These are phyloP conservation scores for Torymus aiolomorphi DNA, from an alignment of 2,888 invertebrate genomes.

Conservation along the genomic window DNA sequence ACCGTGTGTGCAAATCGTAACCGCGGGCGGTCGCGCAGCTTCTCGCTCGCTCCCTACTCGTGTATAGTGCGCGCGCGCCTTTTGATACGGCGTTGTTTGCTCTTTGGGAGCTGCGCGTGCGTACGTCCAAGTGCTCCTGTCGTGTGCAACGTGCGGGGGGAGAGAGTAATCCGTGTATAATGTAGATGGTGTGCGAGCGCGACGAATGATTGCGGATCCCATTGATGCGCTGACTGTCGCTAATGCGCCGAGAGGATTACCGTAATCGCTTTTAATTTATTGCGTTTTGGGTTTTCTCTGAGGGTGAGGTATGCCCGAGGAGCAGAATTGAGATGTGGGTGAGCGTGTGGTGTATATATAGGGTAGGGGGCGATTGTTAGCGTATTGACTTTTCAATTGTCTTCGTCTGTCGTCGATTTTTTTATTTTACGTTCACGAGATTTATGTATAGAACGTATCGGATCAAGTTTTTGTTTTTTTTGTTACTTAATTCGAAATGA, in stretches of 20 bases:
- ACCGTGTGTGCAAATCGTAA: slow-evolving; percentile 56
- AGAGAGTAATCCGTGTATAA: slow-evolving; percentile 48
- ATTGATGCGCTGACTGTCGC: slow-evolving; percentile 25
- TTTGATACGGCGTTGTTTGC: slow-evolving; percentile 33
- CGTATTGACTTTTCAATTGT: too few relatives aligned
- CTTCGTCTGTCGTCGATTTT: too few relatives aligned
- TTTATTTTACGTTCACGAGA: too few relatives aligned
- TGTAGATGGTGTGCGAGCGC: not conserved
- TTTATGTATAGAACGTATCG: too few relatives aligned
- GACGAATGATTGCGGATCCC: slow-evolving; percentile 21
- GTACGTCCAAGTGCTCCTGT: not conserved
- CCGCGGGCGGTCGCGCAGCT: slow-evolving; percentile 55
- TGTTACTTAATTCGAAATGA: too few relatives aligned
- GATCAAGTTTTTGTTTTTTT: too few relatives aligned
- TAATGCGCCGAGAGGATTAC: slow-evolving; percentile 15
- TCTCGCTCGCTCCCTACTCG: slow-evolving; percentile 2
- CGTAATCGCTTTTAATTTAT: slow-evolving; percentile 53
- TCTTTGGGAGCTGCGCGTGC: not conserved
- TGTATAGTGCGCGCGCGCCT: slow-evolving; percentile 1
- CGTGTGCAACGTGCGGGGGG: not conserved
- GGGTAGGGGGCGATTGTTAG: too few relatives aligned
- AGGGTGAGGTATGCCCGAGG: too few relatives aligned
- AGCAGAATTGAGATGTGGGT: too few relatives aligned
- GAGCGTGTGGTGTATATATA: too few relatives aligned
- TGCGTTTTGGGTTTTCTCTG: not conserved